These are phyloP conservation scores for Festucalex cinctus DNA, from an alignment of 2,113 vertebrate species.

Conservation along the genomic window DNA sequence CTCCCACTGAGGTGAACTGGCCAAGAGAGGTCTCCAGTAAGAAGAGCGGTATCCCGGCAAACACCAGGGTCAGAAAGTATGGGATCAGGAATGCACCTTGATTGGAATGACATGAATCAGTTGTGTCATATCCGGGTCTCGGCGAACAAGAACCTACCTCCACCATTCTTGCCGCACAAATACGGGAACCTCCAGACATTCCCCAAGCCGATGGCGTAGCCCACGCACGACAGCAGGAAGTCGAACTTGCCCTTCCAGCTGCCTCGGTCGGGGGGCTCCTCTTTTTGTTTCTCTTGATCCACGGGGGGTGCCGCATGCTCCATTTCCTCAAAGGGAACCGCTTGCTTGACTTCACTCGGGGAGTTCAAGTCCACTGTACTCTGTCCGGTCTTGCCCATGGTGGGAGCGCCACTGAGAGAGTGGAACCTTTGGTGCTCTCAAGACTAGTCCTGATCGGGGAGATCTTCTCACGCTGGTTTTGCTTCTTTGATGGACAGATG, in stretches of 20 bases:
- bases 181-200: slow-evolving; percentile 93
- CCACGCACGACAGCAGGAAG: slow-evolving; percentile 86
- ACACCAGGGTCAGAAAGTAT: slow-evolving; percentile 85
- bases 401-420: slow-evolving; percentile 3
- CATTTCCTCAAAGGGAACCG: slow-evolving; percentile 71
- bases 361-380: slow-evolving; percentile 78
- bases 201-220: slow-evolving; percentile 86
- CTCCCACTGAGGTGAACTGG: slow-evolving; percentile 84
- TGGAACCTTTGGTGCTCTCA: not conserved
- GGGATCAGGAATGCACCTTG: slow-evolving; percentile 88
- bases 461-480: not conserved
- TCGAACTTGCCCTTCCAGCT: slow-evolving; percentile 90
- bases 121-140: not conserved
- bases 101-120: not conserved
- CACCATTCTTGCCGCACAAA: slow-evolving; percentile 89
- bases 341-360: slow-evolving; percentile 75
- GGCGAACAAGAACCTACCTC: slow-evolving; percentile 71
- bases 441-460: no score
- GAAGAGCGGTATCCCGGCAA: slow-evolving; percentile 89
- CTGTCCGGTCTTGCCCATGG: slow-evolving; percentile 81
- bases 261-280: slow-evolving; percentile 77
- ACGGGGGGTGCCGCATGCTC: slow-evolving; percentile 19
- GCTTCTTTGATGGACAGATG: not conserved
- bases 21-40: slow-evolving; percentile 85
- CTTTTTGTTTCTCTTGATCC: slow-evolving; percentile 47